A percentile compares a stretch with the other conserved stretches of the same genome.
phyloP scores from a whole-genome alignment of 2,113 vertebrate species.

The Heptranchias perlo region DNA sequence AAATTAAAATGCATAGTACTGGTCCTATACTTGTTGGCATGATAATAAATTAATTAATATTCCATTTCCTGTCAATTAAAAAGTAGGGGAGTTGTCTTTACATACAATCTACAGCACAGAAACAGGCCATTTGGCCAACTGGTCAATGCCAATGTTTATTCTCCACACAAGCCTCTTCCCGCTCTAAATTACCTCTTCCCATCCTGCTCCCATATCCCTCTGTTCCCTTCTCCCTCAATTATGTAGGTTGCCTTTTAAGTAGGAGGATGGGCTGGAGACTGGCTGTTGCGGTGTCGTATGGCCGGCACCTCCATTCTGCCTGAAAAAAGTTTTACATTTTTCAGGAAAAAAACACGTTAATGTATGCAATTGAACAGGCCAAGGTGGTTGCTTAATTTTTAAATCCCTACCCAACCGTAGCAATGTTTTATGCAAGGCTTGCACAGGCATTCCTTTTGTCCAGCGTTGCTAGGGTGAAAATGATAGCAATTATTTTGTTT shows the following conservation, averaged over 20 bases:
- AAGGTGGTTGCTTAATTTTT: neutral
- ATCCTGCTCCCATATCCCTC: neutral
- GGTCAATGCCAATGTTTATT: neutral
- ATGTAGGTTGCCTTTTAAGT: neutral
- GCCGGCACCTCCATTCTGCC: too few relatives aligned
- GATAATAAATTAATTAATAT: neutral
- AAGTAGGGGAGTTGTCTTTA: neutral
- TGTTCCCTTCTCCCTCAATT: too few relatives aligned
- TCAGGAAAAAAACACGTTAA: neutral
- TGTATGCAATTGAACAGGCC: neutral
- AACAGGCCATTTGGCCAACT: neutral
- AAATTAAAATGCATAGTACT: constrained; percentile 3
- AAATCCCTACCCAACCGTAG: neutral
- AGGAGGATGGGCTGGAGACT: neutral
- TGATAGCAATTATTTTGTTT: neutral
- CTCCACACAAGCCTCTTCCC: neutral
- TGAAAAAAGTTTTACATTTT: neutral
- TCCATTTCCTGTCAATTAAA: constrained; percentile 17
- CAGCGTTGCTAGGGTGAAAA: neutral
- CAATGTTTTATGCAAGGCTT: neutral
- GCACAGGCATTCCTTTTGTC: neutral
- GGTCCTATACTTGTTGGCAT: neutral
- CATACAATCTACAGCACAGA: neutral
- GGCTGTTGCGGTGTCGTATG: neutral
- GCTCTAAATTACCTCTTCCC: neutral